These are phyloP conservation scores for Cynopterus brachyotis DNA, from an alignment of 2,113 vertebrate genomes.

Conservation along the genomic window DNA sequence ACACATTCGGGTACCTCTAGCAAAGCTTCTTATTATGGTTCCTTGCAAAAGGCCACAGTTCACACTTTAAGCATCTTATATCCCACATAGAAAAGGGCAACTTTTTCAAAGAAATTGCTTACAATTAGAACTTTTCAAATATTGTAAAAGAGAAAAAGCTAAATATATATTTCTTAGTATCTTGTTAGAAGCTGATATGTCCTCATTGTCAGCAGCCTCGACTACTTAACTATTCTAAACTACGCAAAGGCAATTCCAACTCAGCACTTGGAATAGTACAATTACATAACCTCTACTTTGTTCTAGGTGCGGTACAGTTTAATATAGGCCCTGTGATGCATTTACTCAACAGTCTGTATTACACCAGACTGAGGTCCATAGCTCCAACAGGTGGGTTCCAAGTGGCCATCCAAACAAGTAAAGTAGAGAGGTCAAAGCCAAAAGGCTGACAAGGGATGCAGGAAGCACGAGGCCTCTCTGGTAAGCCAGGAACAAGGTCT, in stretches of 20 bases:
- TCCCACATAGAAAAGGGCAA: background rate
- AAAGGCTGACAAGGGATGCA: background rate
- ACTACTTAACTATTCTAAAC: background rate
- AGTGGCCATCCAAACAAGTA: background rate
- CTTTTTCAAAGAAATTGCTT: background rate
- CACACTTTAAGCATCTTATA: background rate
- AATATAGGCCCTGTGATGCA: background rate
- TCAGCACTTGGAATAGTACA: background rate
- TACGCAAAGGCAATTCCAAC: background rate
- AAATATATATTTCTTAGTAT: background rate
- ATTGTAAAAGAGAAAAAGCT: background rate
- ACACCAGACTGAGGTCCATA: background rate
- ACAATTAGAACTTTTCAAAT: background rate
- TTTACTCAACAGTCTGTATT: background rate
- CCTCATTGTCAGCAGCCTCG: background rate
- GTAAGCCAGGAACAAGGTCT: background rate
- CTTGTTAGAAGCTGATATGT: background rate
- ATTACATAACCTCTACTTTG: background rate
- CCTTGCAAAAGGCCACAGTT: background rate
- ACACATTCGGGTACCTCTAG: background rate
- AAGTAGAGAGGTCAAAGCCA: background rate
- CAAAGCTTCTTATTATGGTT: background rate
- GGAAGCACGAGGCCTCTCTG: rapidly evolving
- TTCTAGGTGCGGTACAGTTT: background rate
- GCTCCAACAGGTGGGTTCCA: background rate